phyloP scores from a whole-genome alignment of 2,888 invertebrate species.

The Sesia apiformis region DNA sequence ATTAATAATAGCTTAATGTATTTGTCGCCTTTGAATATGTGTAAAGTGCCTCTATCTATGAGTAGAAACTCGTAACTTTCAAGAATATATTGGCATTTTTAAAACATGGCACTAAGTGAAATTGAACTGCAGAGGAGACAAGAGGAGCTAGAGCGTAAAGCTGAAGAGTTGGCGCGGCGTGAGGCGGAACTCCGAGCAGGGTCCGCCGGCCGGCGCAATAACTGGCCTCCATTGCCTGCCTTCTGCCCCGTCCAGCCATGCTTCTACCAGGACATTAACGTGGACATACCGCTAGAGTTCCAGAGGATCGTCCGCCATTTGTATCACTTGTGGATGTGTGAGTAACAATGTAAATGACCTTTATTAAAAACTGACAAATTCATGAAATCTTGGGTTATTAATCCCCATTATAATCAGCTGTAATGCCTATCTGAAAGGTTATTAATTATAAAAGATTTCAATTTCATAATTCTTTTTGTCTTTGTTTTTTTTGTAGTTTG shows the following conservation, averaged over 20 bases:
- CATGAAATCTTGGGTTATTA: too few relatives aligned
- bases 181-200: conserved; percentile 88
- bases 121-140: conserved; percentile 80
- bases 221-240: conserved; percentile 98
- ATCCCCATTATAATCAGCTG: too few relatives aligned
- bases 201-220: conserved; percentile 85
- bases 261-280: conserved; percentile 99
- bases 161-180: conserved; percentile 88
- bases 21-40: too few relatives aligned
- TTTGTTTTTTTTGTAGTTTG: too few relatives aligned
- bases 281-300: conserved; percentile 98
- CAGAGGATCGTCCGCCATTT: conserved; percentile 95
- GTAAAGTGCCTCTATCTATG: too few relatives aligned
- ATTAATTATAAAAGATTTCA: too few relatives aligned
- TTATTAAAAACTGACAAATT: too few relatives aligned
- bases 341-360: conserved; percentile 53
- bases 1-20: too few relatives aligned
- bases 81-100: too few relatives aligned
- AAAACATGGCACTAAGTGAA: conserved; percentile 3
- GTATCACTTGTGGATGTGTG: conserved; percentile 98
- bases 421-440: too few relatives aligned
- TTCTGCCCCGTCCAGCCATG: conserved; percentile 96
- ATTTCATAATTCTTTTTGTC: too few relatives aligned
- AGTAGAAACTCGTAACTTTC: too few relatives aligned
- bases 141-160: conserved; percentile 93